phyloP scores from a whole-genome alignment of 2,888 invertebrate species.

The Lasius platythorax region DNA sequence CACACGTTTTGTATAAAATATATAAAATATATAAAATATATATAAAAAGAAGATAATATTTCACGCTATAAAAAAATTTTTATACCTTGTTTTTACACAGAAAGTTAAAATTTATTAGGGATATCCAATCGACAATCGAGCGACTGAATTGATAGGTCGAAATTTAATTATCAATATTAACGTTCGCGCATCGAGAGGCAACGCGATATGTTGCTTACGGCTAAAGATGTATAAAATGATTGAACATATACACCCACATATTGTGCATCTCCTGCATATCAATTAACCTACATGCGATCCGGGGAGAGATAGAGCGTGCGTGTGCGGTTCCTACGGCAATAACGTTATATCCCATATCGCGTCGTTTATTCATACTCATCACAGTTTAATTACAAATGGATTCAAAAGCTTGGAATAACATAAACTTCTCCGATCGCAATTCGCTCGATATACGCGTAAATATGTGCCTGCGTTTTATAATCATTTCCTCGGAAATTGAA shows the following conservation, averaged over 20 bases:
- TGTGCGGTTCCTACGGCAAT: constrained; percentile 37
- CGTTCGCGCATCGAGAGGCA: neutral
- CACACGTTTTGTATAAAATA: neutral
- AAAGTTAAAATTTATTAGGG: neutral
- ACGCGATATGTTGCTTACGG: neutral
- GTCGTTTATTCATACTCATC: constrained; percentile 31
- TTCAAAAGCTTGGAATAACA: constrained; percentile 1
- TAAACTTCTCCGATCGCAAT: constrained; percentile 19
- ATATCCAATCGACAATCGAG: neutral
- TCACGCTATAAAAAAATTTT: neutral
- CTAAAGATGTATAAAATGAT: constrained; percentile 37
- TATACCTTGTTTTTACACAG: neutral
- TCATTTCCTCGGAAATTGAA: neutral
- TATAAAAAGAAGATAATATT: neutral
- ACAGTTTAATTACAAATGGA: constrained; percentile 28
- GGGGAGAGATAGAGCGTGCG: constrained; percentile 40
- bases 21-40: too few species aligned
- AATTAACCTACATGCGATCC: constrained; percentile 57
- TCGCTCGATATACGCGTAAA: neutral
- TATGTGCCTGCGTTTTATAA: neutral
- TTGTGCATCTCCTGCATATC: constrained; percentile 30
- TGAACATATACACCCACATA: neutral
- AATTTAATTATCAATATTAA: constrained; percentile 33
- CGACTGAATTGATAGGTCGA: neutral
- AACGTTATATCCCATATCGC: constrained; percentile 29